Evolutionary conservation across 2,797 vertebrate species (phyloP).

Genomic region (Babyrousa celebensis): DNA sequence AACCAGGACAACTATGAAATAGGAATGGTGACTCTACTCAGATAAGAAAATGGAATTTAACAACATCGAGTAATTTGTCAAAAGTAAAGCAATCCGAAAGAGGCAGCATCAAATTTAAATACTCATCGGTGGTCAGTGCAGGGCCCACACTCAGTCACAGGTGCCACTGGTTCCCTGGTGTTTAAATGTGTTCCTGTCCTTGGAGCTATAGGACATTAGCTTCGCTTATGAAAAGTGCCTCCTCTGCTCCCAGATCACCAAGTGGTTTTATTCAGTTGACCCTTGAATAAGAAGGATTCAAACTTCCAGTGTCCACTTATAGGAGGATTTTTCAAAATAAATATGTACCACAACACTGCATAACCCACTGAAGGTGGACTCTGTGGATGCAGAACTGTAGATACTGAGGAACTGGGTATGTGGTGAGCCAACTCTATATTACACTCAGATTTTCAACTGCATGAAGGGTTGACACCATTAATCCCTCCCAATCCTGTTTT

Average conservation of each 20-base stretch:
- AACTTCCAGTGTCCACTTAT: too few relatives aligned
- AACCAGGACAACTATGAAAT: background rate
- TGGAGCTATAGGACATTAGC: background rate
- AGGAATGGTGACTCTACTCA: background rate
- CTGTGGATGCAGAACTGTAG: too few relatives aligned
- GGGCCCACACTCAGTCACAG: background rate
- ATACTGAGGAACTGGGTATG: too few relatives aligned
- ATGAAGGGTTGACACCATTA: too few relatives aligned
- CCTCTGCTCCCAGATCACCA: background rate
- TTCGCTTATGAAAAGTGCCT: background rate
- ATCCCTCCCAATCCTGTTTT: too few relatives aligned
- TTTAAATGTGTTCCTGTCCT: background rate
- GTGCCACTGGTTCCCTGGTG: background rate
- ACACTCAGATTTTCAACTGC: too few relatives aligned
- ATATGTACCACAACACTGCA: too few relatives aligned
- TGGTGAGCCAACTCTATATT: too few relatives aligned
- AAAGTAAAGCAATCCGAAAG: background rate
- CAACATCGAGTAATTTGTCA: background rate
- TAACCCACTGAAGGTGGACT: too few relatives aligned
- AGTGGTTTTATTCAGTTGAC: background rate
- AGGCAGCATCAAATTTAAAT: background rate
- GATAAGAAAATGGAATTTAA: conserved; percentile 7
- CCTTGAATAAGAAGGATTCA: too few relatives aligned
- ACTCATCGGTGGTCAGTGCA: background rate
- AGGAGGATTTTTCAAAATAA: too few relatives aligned